These are phyloP conservation scores for Hetaerina titia DNA, from an alignment of 2,888 invertebrate genomes.

Conservation along the genomic window DNA sequence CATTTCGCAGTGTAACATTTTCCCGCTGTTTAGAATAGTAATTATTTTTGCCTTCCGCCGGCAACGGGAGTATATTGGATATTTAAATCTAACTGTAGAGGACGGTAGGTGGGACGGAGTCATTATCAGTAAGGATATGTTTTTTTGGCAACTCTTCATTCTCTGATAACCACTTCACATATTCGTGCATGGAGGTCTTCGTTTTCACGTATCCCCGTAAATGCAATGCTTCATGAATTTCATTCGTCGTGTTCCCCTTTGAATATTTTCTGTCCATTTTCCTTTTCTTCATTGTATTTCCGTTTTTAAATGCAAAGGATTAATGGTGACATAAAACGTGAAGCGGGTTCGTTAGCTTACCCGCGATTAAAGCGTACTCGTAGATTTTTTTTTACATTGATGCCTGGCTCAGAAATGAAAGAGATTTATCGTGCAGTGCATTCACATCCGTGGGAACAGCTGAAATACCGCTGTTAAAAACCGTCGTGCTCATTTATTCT, in stretches of 20 bases:
- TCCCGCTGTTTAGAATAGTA: no score
- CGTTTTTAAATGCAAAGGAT: background rate
- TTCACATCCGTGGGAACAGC: background rate
- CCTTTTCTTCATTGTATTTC: background rate
- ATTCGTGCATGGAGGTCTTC: no score
- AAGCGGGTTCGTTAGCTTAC: background rate
- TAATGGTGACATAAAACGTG: background rate
- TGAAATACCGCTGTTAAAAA: background rate
- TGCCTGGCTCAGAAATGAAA: background rate
- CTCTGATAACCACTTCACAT: no score
- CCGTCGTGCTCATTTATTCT: background rate
- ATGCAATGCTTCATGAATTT: background rate
- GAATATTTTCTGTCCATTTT: background rate
- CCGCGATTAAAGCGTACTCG: background rate
- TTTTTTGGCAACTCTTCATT: no score
- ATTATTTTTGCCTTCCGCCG: no score
- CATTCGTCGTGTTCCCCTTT: background rate
- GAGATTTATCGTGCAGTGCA: background rate
- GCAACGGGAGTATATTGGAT: no score
- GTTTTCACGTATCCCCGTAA: no score
- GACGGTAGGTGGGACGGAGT: no score
- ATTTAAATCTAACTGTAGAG: no score
- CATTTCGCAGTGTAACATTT: background rate
- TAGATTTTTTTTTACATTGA: background rate
- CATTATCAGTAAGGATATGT: no score